Evolutionary conservation across 2,113 vertebrate species (phyloP).

Genomic region (Brachyistius frenatus): DNA sequence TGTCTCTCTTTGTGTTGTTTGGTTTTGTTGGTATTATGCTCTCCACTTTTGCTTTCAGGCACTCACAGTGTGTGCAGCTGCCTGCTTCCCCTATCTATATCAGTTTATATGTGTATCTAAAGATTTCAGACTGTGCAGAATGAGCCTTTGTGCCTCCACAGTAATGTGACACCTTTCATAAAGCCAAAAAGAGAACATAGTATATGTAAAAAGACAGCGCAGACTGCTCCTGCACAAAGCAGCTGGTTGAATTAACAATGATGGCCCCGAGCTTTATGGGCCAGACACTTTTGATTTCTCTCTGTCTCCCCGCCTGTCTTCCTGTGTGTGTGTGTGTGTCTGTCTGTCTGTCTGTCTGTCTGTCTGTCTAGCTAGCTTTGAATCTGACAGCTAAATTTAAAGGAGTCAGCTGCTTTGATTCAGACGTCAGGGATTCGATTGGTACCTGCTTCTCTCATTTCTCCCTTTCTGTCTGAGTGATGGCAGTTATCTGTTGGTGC

Average conservation of each 20-base stretch:
- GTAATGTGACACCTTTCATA: conserved; percentile 71
- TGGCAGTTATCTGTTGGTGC: conserved; percentile 50
- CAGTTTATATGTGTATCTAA: conserved; percentile 37
- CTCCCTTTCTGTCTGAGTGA: conserved; percentile 40
- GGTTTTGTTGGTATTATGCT: not conserved
- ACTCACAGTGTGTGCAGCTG: conserved; percentile 25
- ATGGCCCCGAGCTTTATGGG: conserved; percentile 60
- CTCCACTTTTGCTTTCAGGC: conserved; percentile 16
- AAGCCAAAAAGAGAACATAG: conserved; percentile 42
- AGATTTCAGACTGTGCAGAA: conserved; percentile 54
- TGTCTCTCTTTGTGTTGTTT: not conserved
- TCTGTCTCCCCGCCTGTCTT: conserved; percentile 28
- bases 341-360: conserved; percentile 9
- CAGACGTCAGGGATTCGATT: conserved; percentile 28
- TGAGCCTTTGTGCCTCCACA: conserved; percentile 44
- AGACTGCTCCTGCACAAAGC: conserved; percentile 46
- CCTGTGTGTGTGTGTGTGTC: not conserved
- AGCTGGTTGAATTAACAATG: conserved; percentile 64
- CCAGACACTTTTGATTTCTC: conserved; percentile 46
- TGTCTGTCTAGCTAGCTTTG: conserved; percentile 40
- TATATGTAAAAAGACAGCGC: conserved; percentile 61
- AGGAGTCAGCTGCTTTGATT: conserved; percentile 59
- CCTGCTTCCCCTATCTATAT: conserved; percentile 29
- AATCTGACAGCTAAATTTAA: conserved; percentile 69
- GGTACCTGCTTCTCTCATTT: conserved; percentile 64